Conservation (phyloP, 2,113 vertebrate species). For the Chelonoidis abingdonii region DNA sequence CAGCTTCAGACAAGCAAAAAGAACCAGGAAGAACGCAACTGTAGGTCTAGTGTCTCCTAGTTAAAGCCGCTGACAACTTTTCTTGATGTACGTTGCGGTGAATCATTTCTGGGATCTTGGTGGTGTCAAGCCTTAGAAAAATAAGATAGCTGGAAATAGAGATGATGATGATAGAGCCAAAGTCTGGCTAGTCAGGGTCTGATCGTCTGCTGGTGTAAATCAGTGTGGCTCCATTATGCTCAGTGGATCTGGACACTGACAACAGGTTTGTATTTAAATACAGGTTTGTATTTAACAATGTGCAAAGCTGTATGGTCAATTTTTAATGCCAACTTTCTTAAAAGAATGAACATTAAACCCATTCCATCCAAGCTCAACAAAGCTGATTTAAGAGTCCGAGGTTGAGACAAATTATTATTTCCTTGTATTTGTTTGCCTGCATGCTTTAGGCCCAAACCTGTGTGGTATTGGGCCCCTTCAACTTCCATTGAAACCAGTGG, state of each 20-base stretch:
- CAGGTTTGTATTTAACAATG: not conserved
- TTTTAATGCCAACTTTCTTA: not conserved
- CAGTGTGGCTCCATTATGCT: fast-evolving
- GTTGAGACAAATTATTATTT: fast-evolving
- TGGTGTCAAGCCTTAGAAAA: not conserved
- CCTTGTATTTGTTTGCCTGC: not conserved
- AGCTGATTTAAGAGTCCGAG: fast-evolving
- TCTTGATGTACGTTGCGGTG: not conserved
- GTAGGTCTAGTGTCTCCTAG: not conserved
- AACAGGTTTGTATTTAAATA: not conserved
- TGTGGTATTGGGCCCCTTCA: not conserved
- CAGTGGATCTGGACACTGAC: not conserved
- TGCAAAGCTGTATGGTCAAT: not conserved
- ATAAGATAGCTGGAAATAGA: not conserved
- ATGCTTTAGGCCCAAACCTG: not conserved
- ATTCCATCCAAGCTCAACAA: not conserved
- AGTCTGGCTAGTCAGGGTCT: not conserved
- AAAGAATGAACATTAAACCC: not conserved
- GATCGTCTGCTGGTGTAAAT: not conserved
- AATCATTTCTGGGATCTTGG: not conserved
- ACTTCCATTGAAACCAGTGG: not conserved
- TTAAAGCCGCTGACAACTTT: not conserved
- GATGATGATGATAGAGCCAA: not conserved
- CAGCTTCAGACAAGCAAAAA: not conserved
- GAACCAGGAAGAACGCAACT: not conserved